Percentiles rank a stretch among this genome's conserved stretches.
phyloP scores from a whole-genome alignment of 2,888 invertebrate species.

The Drosophila leonis region DNA sequence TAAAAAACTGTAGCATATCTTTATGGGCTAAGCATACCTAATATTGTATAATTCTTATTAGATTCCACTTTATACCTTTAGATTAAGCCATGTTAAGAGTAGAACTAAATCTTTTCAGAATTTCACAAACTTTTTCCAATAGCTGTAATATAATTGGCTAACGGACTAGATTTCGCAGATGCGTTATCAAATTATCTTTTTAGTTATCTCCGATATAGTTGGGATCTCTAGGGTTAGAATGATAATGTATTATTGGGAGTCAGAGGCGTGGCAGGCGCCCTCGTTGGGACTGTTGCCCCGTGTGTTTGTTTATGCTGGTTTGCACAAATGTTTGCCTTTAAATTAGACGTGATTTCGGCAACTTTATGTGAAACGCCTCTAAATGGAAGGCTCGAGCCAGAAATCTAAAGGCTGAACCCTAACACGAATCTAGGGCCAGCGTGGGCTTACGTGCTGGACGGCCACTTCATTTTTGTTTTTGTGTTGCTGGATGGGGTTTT shows the following conservation, averaged over 20 bases:
- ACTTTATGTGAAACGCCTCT: constrained; percentile 55
- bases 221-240: neutral
- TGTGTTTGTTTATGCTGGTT: constrained; percentile 14
- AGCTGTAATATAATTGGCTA: neutral
- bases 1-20: neutral
- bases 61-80: no score
- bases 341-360: constrained; percentile 64
- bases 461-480: constrained; percentile 48
- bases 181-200: neutral
- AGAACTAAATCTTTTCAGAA: neutral
- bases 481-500: neutral
- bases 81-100: neutral
- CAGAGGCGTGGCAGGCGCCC: neutral
- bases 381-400: constrained; percentile 21
- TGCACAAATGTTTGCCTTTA: constrained; percentile 63
- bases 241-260: neutral
- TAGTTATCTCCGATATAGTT: neutral
- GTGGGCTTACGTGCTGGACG: constrained; percentile 54
- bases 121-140: neutral
- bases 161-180: neutral
- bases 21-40: neutral
- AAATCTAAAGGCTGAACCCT: constrained; percentile 23
- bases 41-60: neutral
- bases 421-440: constrained; percentile 34
- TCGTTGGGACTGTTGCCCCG: neutral